phyloP scores from a whole-genome alignment of 2,888 invertebrate species.

The Trichogramma evanescens region DNA sequence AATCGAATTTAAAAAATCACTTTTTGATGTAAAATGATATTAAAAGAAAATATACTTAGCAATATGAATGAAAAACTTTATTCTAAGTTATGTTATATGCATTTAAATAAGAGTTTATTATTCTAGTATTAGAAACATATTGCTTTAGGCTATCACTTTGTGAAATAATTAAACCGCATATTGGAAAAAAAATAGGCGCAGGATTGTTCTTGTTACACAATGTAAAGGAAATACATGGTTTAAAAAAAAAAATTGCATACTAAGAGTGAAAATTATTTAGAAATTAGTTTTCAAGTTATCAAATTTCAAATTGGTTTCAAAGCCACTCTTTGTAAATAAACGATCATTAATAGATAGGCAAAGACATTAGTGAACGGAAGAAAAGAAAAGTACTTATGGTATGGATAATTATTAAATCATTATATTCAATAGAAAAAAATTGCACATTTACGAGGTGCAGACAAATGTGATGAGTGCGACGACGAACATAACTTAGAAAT shows the following conservation, averaged over 20 bases:
- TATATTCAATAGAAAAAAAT: constrained; percentile 11
- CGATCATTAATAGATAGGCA: constrained; percentile 30
- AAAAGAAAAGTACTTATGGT: constrained; percentile 14
- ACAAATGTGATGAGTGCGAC: constrained; percentile 6
- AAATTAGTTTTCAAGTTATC: background rate
- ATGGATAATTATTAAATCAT: constrained; percentile 26
- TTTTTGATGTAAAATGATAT: too few relatives aligned
- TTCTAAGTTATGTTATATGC: too few relatives aligned
- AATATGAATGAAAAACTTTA: too few relatives aligned
- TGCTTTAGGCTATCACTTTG: too few relatives aligned
- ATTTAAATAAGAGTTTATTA: too few relatives aligned
- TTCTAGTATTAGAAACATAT: too few relatives aligned
- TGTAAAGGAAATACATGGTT: too few relatives aligned
- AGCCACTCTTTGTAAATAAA: constrained; percentile 43
- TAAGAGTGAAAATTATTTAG: constrained; percentile 31
- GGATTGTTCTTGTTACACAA: too few relatives aligned
- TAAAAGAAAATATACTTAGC: too few relatives aligned
- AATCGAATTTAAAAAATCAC: too few relatives aligned
- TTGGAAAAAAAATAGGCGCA: too few relatives aligned
- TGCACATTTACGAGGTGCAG: constrained; percentile 11
- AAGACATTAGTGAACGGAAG: constrained; percentile 10
- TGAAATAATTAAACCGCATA: too few relatives aligned
- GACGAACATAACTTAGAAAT: constrained; percentile 4
- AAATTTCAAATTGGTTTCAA: background rate
- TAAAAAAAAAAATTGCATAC: constrained; percentile 16